Percentiles rank a stretch among this genome's conserved stretches.
These are phyloP conservation scores for Acanthornis magna DNA, from an alignment of 2,797 vertebrate genomes.

Conservation along the genomic window DNA sequence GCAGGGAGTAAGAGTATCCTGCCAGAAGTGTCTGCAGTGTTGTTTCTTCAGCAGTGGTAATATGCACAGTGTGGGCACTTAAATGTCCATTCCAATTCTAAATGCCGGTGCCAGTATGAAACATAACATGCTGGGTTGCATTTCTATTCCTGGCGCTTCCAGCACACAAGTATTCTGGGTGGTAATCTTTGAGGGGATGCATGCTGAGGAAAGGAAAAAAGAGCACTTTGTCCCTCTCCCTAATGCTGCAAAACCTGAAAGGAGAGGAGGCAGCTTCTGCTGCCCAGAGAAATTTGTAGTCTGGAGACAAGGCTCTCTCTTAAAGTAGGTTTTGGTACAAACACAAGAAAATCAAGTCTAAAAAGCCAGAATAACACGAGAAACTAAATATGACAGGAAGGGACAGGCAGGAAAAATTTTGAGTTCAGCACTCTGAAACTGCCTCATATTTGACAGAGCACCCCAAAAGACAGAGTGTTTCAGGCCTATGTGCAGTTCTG, in stretches of 20 bases:
- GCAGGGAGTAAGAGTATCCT: not conserved
- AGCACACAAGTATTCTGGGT: not conserved
- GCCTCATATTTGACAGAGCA: not conserved
- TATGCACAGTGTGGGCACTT: slow-evolving; percentile 6
- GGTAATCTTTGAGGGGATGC: not conserved
- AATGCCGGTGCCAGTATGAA: not conserved
- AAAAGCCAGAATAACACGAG: not conserved
- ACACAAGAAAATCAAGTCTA: not conserved
- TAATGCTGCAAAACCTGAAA: not conserved
- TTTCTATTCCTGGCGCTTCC: not conserved
- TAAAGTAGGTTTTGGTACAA: not conserved
- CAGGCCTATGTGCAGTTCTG: not conserved
- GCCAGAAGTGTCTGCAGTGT: not conserved
- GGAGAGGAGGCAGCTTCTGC: not conserved
- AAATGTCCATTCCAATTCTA: slow-evolving; percentile 6
- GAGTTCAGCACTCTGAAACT: not conserved
- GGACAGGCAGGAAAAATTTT: not conserved
- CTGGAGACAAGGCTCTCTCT: not conserved
- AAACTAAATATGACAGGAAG: not conserved
- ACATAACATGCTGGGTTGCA: not conserved
- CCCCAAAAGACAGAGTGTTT: not conserved
- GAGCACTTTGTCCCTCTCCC: not conserved
- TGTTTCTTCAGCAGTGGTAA: not conserved
- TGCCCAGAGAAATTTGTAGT: not conserved
- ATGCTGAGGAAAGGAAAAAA: not conserved